Conservation (phyloP, 2,113 vertebrate species). For the Tragulus kanchil region DNA sequence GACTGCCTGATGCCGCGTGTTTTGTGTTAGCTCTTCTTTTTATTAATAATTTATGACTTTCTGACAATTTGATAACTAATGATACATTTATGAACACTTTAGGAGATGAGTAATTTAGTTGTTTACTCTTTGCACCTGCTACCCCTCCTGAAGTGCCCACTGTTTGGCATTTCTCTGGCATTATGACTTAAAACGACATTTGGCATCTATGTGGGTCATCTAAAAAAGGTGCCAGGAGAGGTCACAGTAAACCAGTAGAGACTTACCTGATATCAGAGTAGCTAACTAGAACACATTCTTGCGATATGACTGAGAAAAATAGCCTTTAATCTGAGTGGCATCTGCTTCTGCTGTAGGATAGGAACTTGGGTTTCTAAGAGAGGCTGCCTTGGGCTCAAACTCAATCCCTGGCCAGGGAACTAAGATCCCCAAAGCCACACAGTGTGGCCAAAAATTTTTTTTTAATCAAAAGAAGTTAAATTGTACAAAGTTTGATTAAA, state of each 20-base stretch:
- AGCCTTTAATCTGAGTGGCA: neutral
- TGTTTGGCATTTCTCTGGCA: neutral
- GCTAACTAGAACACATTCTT: slow-evolving; percentile 27
- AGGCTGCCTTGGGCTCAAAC: neutral
- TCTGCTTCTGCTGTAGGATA: neutral
- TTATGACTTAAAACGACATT: slow-evolving; percentile 4
- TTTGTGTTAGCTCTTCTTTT: slow-evolving; percentile 6
- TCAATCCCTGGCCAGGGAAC: neutral
- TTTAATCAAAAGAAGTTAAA: neutral
- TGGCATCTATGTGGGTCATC: slow-evolving; percentile 51
- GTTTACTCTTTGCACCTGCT: neutral
- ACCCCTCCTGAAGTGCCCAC: neutral
- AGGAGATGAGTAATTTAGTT: neutral
- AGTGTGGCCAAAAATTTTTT: neutral
- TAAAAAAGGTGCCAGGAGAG: neutral
- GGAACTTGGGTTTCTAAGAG: neutral
- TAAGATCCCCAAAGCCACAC: neutral
- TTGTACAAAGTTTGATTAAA: slow-evolving; percentile 5
- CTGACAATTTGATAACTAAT: slow-evolving; percentile 6
- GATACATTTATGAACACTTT: neutral
- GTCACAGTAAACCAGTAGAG: neutral
- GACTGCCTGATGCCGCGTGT: neutral
- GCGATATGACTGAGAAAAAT: neutral
- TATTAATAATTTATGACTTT: neutral
- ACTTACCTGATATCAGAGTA: slow-evolving; percentile 18